Evolutionary conservation across 2,113 vertebrate species (phyloP), one percentile per base, ranked within the genome.

Genomic region (Nettapus auritus): DNA sequence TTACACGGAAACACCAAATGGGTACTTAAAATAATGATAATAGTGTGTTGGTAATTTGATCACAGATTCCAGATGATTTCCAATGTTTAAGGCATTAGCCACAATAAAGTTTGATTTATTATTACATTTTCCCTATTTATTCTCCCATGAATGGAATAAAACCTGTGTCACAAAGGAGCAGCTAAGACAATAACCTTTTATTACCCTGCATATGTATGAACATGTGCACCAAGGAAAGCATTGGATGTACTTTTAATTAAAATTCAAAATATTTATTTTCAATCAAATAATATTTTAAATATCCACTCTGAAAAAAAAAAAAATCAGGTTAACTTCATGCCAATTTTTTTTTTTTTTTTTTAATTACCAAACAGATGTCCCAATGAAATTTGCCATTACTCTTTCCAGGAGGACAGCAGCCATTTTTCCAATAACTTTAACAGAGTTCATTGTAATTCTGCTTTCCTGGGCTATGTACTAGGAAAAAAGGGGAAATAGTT

Each of bases 401-500:
- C 86, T 88, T 95, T 96, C 84, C 88, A 95, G 67, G 11, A 94
- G 80, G 46, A 93, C 3, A 93, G 25, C 12, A 88, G 71, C 68
- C 48, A 66, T 44, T 93, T 94, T 95, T 94, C 91, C 93, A 94
- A 44, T 86, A 97, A 93, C 88, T 90, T 92, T 9, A 92, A 86
- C 71, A 91, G 64, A 94, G 75, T 86, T 77, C 46, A 67, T 70
- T 95, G 67, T 42, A 85, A 68, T 75, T 94, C 60, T 73, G 31
- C 42, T 91, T 92, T 95, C 90, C 92, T 96, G 93, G 96, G 96
- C 82, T 89, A 86, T 1, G 2, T 56, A 75, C 52, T 86, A 87
- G 94, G 95, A 96, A 97, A 97, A 92, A 91, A 82, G 11, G 42
- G 91, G 53, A 92, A 93, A 80, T 0, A 60, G 21, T 53, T 91